These are phyloP conservation scores for Dione juno DNA, from an alignment of 2,888 invertebrate genomes.

Conservation along the genomic window DNA sequence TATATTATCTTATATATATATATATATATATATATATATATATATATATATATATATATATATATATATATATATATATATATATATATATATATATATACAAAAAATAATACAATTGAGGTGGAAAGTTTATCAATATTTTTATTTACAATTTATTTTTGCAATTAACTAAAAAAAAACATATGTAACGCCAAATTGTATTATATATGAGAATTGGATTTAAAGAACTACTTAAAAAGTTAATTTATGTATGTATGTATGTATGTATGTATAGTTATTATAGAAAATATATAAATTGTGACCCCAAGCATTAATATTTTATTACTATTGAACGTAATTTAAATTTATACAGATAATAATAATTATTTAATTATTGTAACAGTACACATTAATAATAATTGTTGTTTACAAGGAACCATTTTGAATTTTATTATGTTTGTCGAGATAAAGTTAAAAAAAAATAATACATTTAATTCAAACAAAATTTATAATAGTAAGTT, in stretches of 20 bases:
- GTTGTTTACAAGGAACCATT: slow-evolving; percentile 23
- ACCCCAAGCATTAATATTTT: background rate
- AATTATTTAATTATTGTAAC: slow-evolving; percentile 19
- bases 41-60: too few species aligned
- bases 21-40: too few species aligned
- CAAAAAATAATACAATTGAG: background rate
- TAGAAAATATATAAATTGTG: slow-evolving; percentile 22
- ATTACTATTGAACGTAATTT: slow-evolving; percentile 5
- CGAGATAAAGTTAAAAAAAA: slow-evolving; percentile 3
- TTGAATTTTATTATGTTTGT: slow-evolving; percentile 10
- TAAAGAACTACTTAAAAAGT: background rate
- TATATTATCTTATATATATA: slow-evolving; percentile 2
- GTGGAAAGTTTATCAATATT: background rate
- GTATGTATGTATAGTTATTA: background rate
- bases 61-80: too few species aligned
- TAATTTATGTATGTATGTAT: background rate
- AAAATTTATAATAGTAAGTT: background rate
- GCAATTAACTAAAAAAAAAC: background rate
- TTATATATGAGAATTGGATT: background rate
- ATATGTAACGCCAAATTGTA: background rate
- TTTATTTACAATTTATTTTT: slow-evolving; percentile 25
- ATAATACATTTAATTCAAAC: background rate
- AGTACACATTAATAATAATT: slow-evolving; percentile 14
- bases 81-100: background rate
- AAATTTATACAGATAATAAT: slow-evolving; percentile 26